A percentile compares a stretch with the other conserved stretches of the same genome.
Evolutionary conservation across 2,113 vertebrate genomes (phyloP).

Genomic region (Hemiprocne comata): DNA sequence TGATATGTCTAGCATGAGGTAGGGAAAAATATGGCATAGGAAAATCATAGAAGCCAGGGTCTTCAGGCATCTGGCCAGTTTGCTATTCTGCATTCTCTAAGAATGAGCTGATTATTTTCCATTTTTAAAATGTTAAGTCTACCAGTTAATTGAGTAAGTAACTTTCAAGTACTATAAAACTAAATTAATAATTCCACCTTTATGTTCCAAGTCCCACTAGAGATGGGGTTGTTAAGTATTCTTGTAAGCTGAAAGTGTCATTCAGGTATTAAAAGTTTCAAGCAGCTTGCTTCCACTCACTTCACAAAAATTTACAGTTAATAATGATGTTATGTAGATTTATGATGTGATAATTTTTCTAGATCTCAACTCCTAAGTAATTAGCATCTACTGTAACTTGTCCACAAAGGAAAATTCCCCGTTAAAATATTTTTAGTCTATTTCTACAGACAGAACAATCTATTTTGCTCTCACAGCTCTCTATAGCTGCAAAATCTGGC

Average conservation of each 20-base stretch:
- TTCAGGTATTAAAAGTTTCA: conserved; percentile 19
- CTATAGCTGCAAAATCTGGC: background rate
- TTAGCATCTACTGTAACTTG: background rate
- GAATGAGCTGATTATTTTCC: conserved; percentile 40
- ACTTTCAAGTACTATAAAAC: conserved; percentile 13
- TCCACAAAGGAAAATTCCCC: background rate
- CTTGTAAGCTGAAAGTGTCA: background rate
- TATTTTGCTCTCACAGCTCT: background rate
- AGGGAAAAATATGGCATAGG: conserved; percentile 20
- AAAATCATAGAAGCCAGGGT: conserved; percentile 36
- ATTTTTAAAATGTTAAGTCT: conserved; percentile 21
- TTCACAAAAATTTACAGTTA: background rate
- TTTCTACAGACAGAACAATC: background rate
- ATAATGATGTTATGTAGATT: background rate
- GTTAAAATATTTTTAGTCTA: background rate
- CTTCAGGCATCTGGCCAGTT: background rate
- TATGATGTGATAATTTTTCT: background rate
- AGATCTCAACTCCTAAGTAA: background rate
- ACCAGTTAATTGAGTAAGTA: conserved; percentile 13
- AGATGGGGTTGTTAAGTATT: background rate
- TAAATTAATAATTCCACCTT: conserved; percentile 43
- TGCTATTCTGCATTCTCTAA: conserved; percentile 3
- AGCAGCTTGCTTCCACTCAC: background rate
- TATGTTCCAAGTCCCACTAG: background rate
- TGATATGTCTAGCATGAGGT: background rate